These are phyloP conservation scores for Merops nubicus DNA, from an alignment of 2,113 vertebrate genomes.

Conservation along the genomic window DNA sequence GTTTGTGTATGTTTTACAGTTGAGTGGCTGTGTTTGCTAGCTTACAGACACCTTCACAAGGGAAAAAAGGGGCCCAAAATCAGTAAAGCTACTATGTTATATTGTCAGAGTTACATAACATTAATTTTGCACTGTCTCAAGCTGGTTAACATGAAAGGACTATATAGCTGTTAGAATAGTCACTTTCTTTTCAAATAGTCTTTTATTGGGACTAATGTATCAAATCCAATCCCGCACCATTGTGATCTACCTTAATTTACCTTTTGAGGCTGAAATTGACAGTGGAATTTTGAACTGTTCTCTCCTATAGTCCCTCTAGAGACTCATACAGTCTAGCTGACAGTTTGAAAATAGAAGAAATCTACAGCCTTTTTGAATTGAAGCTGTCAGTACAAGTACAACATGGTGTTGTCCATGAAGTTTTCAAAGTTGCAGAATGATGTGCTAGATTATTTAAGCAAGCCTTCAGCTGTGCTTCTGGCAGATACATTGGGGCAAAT, in stretches of 20 bases:
- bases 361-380: not conserved
- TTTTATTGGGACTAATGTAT: not conserved
- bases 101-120: not conserved
- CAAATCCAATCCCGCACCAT: not conserved
- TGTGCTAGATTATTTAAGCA: not conserved
- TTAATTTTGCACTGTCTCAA: not conserved
- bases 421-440: not conserved
- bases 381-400: not conserved
- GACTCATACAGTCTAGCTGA: not conserved
- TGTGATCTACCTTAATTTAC: not conserved
- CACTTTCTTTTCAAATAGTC: not conserved
- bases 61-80: too few relatives aligned
- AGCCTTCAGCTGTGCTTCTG: not conserved
- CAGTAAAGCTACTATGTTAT: not conserved
- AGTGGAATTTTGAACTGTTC: not conserved
- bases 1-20: fast-evolving
- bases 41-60: too few relatives aligned
- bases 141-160: not conserved
- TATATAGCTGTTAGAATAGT: not conserved
- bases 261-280: not conserved
- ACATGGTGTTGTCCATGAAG: not conserved
- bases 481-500: not conserved
- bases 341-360: not conserved
- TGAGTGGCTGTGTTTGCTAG: not conserved
- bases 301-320: too few relatives aligned